phyloP scores from a whole-genome alignment of 2,888 invertebrate genomes.

The Tipula helvola region DNA sequence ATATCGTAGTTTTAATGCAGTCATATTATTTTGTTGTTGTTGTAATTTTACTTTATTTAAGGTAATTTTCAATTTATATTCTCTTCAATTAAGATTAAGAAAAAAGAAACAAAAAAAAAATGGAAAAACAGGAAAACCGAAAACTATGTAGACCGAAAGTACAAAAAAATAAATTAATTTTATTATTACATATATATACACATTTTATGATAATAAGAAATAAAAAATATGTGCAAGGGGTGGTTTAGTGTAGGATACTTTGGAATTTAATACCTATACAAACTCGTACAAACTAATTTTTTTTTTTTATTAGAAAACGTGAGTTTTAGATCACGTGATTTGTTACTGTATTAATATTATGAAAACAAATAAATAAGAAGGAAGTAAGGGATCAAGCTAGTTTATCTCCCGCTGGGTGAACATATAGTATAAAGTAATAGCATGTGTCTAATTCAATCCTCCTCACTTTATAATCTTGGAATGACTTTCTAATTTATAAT shows the following conservation, averaged over 20 bases:
- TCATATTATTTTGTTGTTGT: not conserved
- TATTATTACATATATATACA: not conserved
- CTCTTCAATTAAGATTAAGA: not conserved
- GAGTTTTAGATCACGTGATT: not conserved
- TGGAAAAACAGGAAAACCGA: not conserved
- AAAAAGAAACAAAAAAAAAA: not conserved
- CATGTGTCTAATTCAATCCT: not conserved
- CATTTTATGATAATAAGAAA: not conserved
- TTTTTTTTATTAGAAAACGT: not conserved
- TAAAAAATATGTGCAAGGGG: not conserved
- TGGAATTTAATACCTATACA: not conserved
- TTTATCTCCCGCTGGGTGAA: not conserved
- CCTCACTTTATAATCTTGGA: not conserved
- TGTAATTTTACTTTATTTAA: not conserved
- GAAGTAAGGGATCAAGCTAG: not conserved
- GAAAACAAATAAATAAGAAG: not conserved
- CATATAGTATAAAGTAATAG: not conserved
- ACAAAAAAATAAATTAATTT: not conserved
- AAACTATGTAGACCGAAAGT: not conserved
- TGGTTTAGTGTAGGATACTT: not conserved
- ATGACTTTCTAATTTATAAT: not conserved
- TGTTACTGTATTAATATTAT: not conserved
- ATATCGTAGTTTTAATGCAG: not conserved
- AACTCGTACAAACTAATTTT: not conserved
- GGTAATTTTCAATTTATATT: constrained; percentile 4